These are phyloP conservation scores for Manis javanica DNA, from an alignment of 2,797 vertebrate genomes.

Conservation along the genomic window DNA sequence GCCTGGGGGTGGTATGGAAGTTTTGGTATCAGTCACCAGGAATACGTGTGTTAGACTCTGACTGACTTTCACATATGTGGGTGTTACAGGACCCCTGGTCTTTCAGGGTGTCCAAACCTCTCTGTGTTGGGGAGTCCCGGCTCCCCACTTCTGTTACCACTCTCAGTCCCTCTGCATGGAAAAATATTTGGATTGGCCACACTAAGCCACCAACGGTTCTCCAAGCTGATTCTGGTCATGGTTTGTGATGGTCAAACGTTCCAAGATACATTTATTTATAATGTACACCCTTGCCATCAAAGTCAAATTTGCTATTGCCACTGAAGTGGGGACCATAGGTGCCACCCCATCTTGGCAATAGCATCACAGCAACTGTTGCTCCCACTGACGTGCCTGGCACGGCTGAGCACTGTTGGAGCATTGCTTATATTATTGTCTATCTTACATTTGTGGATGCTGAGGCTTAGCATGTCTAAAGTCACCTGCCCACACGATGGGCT, in stretches of 20 bases:
- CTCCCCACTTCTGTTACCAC: background rate
- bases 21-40: background rate
- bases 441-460: background rate
- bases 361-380: fast-evolving
- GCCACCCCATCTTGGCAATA: fast-evolving
- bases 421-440: background rate
- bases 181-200: background rate
- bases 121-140: background rate
- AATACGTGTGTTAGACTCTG: background rate
- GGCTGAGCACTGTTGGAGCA: background rate
- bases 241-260: background rate
- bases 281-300: background rate
- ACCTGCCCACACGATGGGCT: no score
- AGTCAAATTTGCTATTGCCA: background rate
- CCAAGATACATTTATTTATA: background rate
- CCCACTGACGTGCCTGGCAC: fast-evolving
- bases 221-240: background rate
- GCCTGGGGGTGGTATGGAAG: background rate
- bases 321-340: fast-evolving
- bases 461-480: background rate
- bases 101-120: background rate
- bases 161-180: background rate
- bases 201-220: background rate
- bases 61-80: no score
- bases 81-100: background rate